A percentile compares a stretch with the other conserved stretches of the same genome.
phyloP scores from a whole-genome alignment of 2,888 invertebrate species.

The Drosophila testacea region DNA sequence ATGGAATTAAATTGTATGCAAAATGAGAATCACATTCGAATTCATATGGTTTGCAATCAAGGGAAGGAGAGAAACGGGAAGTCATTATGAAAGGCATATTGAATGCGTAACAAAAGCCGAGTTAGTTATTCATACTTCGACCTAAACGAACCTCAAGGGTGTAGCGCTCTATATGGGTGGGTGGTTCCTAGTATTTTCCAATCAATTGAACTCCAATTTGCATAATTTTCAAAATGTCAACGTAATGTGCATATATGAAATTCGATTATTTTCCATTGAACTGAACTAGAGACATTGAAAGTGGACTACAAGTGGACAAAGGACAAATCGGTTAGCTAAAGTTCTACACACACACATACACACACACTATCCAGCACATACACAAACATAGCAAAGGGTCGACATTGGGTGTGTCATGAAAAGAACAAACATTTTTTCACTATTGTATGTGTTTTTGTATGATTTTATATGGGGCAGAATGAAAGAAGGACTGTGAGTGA shows the following conservation, averaged over 20 bases:
- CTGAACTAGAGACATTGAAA: slow-evolving; percentile 76
- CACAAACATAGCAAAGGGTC: slow-evolving; percentile 14
- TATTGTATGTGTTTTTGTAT: slow-evolving; percentile 45
- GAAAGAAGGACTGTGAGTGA: slow-evolving; percentile 29
- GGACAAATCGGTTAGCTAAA: slow-evolving; percentile 24
- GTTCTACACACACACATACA: slow-evolving; percentile 13
- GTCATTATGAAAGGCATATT: slow-evolving; percentile 60
- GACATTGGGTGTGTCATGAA: slow-evolving; percentile 63
- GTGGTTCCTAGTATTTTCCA: slow-evolving; percentile 68
- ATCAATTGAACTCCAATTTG: slow-evolving; percentile 81
- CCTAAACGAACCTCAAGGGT: slow-evolving; percentile 19
- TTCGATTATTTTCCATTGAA: slow-evolving; percentile 82
- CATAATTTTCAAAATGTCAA: slow-evolving; percentile 78
- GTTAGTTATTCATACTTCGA: slow-evolving; percentile 30
- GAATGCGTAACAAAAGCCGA: slow-evolving; percentile 47
- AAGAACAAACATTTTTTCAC: slow-evolving; percentile 72
- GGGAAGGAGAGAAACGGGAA: neutral
- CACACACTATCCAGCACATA: slow-evolving; percentile 12
- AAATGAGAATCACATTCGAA: slow-evolving; percentile 49
- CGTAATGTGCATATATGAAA: slow-evolving; percentile 76
- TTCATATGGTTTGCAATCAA: slow-evolving; percentile 38
- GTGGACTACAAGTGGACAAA: slow-evolving; percentile 66
- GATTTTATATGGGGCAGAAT: slow-evolving; percentile 37
- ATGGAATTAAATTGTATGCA: slow-evolving; percentile 54
- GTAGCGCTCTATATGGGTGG: neutral